Conservation (phyloP, 35 echinoderm and acorn worm genomes). For the Eucidaris tribuloides region DNA sequence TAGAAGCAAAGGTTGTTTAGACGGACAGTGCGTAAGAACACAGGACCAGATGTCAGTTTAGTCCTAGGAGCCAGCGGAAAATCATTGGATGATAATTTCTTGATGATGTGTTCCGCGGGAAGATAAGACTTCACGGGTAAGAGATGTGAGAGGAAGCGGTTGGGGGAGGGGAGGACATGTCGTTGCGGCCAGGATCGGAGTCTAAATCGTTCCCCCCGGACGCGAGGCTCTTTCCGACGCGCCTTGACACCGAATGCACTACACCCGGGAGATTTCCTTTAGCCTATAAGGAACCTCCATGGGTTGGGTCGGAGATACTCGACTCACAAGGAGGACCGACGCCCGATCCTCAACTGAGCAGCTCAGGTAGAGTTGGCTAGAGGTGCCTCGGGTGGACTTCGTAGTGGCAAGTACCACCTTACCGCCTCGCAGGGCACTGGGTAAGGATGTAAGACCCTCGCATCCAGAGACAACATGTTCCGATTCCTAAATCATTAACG, state of each 20-base stretch:
- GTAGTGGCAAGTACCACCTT: conserved; percentile 32
- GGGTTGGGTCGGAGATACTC: neutral
- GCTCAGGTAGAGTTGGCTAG: neutral
- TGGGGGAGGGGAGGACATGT: conserved; percentile 38
- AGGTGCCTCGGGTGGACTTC: neutral
- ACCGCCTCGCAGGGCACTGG: conserved; percentile 32
- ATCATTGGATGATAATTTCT: conserved; percentile 62
- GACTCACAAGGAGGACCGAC: conserved; percentile 31
- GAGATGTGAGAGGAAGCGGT: neutral
- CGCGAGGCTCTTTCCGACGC: no score
- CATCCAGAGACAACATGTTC: neutral
- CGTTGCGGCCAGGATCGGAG: no score
- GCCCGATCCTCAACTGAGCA: conserved; percentile 40
- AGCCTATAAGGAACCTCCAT: neutral
- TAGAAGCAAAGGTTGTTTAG: neutral
- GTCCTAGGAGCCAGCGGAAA: neutral
- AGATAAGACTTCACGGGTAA: neutral
- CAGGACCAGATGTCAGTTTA: neutral
- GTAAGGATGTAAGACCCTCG: neutral
- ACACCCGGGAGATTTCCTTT: conserved; percentile 63
- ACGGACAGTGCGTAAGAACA: neutral
- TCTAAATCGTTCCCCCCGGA: no score
- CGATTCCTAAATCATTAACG: neutral
- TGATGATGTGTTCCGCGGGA: conserved; percentile 76
- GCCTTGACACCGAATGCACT: no score